Conservation (phyloP, 2,888 invertebrate genomes). For the Drosophila mayaguana region DNA sequence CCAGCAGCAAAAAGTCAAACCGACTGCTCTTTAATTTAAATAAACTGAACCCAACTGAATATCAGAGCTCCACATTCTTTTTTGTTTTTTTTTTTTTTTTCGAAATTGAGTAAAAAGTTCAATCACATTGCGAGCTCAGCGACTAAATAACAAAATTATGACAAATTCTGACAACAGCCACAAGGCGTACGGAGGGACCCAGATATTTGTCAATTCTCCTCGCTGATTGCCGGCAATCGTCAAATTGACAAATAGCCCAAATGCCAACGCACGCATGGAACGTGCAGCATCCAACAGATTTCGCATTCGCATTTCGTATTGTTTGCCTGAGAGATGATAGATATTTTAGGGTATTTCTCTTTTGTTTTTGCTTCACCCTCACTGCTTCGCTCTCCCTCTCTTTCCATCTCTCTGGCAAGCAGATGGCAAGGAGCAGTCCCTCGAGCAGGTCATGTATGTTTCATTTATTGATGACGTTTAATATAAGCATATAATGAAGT, state of each 20-base stretch:
- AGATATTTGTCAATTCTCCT: conserved; percentile 62
- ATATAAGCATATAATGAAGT: conserved; percentile 73
- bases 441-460: not conserved
- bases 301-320: conserved; percentile 36
- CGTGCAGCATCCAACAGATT: conserved; percentile 12
- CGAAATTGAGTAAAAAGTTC: conserved; percentile 12
- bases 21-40: conserved; percentile 27
- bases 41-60: not conserved
- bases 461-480: conserved; percentile 71
- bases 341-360: conserved; percentile 61
- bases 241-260: conserved; percentile 61
- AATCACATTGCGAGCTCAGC: conserved; percentile 6
- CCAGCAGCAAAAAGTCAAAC: conserved; percentile 15
- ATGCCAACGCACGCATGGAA: conserved; percentile 70
- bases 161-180: conserved; percentile 62
- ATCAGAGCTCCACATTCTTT: not conserved
- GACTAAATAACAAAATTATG: conserved; percentile 58
- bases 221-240: conserved; percentile 74
- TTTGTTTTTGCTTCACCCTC: not conserved
- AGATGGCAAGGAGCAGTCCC: conserved; percentile 17
- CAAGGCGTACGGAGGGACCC: conserved; percentile 13
- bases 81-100: not conserved
- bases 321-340: conserved; percentile 65
- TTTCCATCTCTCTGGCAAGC: not conserved
- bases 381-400: not conserved